Evolutionary conservation across 92 coral and sea anemone genomes (phyloP).

Genomic region (Epizoanthus rinbou): DNA sequence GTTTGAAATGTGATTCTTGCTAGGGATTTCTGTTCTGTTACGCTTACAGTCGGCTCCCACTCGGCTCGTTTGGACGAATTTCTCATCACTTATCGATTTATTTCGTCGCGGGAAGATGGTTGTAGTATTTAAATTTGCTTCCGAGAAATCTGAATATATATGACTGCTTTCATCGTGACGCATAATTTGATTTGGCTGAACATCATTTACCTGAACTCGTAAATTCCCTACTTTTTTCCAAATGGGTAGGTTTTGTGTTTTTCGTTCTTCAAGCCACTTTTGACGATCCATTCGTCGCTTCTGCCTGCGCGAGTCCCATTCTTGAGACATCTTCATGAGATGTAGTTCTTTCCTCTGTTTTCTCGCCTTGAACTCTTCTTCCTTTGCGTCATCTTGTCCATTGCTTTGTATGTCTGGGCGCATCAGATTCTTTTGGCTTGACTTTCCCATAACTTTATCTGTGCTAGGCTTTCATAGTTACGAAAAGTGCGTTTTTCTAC

Average conservation of each 20-base stretch:
- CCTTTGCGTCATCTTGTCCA: slow-evolving; percentile 21
- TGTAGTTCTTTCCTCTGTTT: slow-evolving; percentile 73
- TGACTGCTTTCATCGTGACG: slow-evolving; percentile 33
- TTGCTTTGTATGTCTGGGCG: slow-evolving; percentile 11
- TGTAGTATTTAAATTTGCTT: slow-evolving; percentile 39
- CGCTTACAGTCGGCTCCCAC: neutral
- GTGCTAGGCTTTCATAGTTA: neutral
- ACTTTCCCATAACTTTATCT: slow-evolving; percentile 29
- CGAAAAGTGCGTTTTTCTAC: neutral
- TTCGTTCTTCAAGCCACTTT: slow-evolving; percentile 87
- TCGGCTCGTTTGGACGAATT: neutral
- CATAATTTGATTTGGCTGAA: slow-evolving; percentile 37
- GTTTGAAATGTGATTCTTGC: neutral
- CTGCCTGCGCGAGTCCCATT: slow-evolving; percentile 88
- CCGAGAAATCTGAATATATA: slow-evolving; percentile 39
- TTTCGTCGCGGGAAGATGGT: slow-evolving; percentile 6
- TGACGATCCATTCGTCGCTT: slow-evolving; percentile 82
- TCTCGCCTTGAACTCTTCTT: slow-evolving; percentile 45
- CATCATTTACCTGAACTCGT: slow-evolving; percentile 67
- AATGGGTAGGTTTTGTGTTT: slow-evolving; percentile 63
- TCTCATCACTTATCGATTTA: slow-evolving; percentile 2
- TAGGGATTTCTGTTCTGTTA: neutral
- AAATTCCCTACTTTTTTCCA: slow-evolving; percentile 73
- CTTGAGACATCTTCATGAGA: slow-evolving; percentile 83
- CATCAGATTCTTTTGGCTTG: slow-evolving; percentile 9